Base-by-base conservation (phyloP, 2,888 invertebrate species). In the Philereme transversata region DNA sequence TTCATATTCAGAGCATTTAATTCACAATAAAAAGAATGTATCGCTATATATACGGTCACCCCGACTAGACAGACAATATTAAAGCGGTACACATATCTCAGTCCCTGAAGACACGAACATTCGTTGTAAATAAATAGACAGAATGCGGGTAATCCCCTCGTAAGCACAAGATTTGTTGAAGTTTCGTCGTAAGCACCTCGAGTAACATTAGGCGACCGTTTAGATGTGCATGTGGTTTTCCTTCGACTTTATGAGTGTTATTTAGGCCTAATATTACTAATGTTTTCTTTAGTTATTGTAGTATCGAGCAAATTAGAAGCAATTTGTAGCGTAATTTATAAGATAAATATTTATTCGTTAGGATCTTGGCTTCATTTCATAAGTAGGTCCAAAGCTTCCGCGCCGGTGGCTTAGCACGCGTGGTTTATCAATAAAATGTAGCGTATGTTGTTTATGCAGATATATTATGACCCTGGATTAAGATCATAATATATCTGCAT, bases 161-260 rank as follows among this genome's bases (percentile, higher is more conserved):
- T 62, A 50, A 60, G 57, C 47, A 10, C 11, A 50, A 43, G 59
- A 62, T 65, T 57, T 60, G 62, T 61, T 48, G 46, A 35, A 60
- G 50, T 50, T 59, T 22, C 41, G 33, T n/a, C 40, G 45, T 53
- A 60, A 59, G 53, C 51, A 60, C 53, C 51, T 4, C 11, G n/a
- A 33, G 53, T 47, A 35, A 41, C 45, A 40, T 34, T 55, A 60
- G 57, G 60, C 47, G 54, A 40, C 22, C 46, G 52, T 40, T 62
- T 57, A 57, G 8, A 51, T 49, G 38, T 49, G 10, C 10, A n/a
- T 47, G 46, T 41, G 22, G 51, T 51, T 45, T 47, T 36, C 41
- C 51, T 50, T 47, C 53, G 52, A 41, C 55, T 9, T n/a, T 43
- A 43, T 4, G 43, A n/a, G 43, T n/a, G 43, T n/a, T 43, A 40